phyloP scores from a whole-genome alignment of 2,797 vertebrate genomes.

The Hypotaenidia philippensis region DNA sequence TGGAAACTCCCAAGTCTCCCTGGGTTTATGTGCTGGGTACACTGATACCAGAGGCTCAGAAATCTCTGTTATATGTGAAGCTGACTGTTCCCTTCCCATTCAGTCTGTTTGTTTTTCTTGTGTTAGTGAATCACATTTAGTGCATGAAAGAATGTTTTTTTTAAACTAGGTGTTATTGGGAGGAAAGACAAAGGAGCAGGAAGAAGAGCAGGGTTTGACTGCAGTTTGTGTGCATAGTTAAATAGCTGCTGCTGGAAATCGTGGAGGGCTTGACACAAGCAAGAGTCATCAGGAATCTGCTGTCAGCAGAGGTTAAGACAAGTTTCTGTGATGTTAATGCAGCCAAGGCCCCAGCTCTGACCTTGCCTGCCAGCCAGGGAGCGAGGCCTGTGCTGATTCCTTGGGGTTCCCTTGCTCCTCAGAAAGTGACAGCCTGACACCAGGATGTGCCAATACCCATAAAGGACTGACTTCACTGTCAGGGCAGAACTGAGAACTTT shows the following conservation, averaged over 20 bases:
- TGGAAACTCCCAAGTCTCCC: background rate
- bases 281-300: slow-evolving; percentile 43
- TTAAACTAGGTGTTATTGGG: background rate
- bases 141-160: background rate
- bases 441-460: background rate
- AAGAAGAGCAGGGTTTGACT: background rate
- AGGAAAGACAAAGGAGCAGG: background rate
- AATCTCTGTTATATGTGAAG: background rate
- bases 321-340: background rate
- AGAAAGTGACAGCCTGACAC: background rate
- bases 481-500: background rate
- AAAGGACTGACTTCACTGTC: background rate
- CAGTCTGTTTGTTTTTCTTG: background rate
- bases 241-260: slow-evolving; percentile 30
- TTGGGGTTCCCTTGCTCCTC: background rate
- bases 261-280: background rate
- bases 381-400: accelerated
- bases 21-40: background rate
- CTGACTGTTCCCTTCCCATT: background rate
- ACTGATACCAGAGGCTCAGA: background rate
- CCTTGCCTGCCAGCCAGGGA: background rate
- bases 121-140: background rate
- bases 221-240: background rate
- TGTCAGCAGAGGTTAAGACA: background rate
- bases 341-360: background rate